Conservation (phyloP, 2,888 invertebrate genomes). For the Lasioglossum lativentre region DNA sequence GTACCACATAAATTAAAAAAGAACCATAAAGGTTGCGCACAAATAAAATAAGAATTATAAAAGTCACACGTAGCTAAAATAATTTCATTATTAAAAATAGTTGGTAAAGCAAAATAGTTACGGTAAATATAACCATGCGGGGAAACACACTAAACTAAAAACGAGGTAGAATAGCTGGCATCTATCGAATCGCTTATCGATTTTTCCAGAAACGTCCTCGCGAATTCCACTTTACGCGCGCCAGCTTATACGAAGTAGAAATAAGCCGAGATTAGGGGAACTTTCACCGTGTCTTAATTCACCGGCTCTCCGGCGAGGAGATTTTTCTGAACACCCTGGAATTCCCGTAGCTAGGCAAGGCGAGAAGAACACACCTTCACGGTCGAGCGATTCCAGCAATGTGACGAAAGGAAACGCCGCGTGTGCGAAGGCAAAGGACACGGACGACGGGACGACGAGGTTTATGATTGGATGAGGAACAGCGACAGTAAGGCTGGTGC, state of each 20-base stretch:
- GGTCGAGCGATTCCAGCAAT: slow-evolving; percentile 14
- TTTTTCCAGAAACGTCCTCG: not conserved
- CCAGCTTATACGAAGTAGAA: not conserved
- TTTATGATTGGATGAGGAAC: slow-evolving; percentile 48
- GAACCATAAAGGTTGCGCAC: too few relatives aligned
- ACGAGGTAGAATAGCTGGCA: not conserved
- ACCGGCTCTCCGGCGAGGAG: not conserved
- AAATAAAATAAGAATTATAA: too few relatives aligned
- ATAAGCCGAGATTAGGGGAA: slow-evolving; percentile 9
- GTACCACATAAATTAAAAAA: too few relatives aligned
- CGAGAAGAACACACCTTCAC: not conserved
- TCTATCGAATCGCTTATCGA: not conserved
- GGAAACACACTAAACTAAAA: not conserved
- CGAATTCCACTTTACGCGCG: not conserved
- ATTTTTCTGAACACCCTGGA: not conserved
- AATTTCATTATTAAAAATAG: too few relatives aligned
- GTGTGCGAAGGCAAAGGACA: slow-evolving; percentile 30
- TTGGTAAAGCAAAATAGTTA: too few relatives aligned
- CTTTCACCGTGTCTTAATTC: not conserved
- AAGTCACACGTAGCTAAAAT: too few relatives aligned
- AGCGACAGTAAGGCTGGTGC: slow-evolving; percentile 47
- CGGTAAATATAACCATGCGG: too few relatives aligned
- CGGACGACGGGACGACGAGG: slow-evolving; percentile 14
- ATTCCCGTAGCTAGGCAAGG: not conserved
- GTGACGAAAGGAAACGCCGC: slow-evolving; percentile 42